Conservation (phyloP, 2,113 vertebrate genomes). For the Maccullochella peelii region DNA sequence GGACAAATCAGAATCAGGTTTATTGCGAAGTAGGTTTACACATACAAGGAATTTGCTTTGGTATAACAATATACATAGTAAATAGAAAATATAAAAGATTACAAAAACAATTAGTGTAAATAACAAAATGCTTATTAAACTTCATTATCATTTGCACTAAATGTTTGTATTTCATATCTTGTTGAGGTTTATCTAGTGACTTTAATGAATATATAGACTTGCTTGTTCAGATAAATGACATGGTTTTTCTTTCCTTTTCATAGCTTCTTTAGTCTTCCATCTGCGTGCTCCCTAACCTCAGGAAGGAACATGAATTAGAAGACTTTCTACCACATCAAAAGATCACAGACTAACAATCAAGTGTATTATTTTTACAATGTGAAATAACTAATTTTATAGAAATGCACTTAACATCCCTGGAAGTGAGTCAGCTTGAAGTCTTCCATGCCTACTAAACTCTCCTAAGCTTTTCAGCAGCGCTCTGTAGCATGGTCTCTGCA, state of each 20-base stretch:
- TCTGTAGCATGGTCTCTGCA: conserved; percentile 76
- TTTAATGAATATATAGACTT: conserved; percentile 12
- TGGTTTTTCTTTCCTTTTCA: conserved; percentile 82
- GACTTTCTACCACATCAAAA: conserved; percentile 80
- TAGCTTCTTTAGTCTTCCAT: conserved; percentile 93
- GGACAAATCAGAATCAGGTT: neutral
- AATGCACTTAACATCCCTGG: conserved; percentile 35
- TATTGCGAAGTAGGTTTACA: no score
- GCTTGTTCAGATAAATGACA: conserved; percentile 66
- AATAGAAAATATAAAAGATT: no score
- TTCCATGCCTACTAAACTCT: conserved; percentile 60
- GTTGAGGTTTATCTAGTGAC: neutral
- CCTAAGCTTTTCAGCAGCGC: conserved; percentile 47
- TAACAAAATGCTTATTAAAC: conserved; percentile 22
- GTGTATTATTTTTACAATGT: conserved; percentile 71
- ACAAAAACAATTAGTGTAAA: neutral
- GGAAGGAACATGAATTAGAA: conserved; percentile 91
- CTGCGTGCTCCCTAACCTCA: conserved; percentile 88
- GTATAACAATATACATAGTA: no score
- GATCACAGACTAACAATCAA: conserved; percentile 69
- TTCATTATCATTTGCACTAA: conserved; percentile 2
- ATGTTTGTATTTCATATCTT: neutral
- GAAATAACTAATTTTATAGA: conserved; percentile 67
- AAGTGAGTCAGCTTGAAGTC: conserved; percentile 51
- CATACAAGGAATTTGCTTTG: no score